Percentiles rank a stretch among this genome's conserved stretches.
Evolutionary conservation across 2,797 vertebrate species (phyloP).

Genomic region (Gymnoscopelus microlampas): DNA sequence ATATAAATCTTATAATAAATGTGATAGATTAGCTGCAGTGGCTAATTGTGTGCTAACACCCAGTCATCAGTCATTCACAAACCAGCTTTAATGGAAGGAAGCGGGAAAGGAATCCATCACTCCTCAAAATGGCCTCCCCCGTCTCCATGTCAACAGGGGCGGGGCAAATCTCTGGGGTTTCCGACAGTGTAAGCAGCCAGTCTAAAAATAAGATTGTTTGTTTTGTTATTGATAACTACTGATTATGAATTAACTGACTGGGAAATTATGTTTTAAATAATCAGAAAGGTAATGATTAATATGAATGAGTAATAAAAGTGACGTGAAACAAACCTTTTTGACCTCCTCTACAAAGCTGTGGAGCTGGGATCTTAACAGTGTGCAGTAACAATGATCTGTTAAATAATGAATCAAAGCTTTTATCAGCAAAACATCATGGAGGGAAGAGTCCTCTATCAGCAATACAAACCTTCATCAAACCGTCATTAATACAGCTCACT

Average conservation of each 20-base stretch:
- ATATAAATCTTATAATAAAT: conserved; percentile 78
- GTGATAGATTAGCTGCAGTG: conserved; percentile 73
- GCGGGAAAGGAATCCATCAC: conserved; percentile 78
- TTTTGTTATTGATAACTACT: conserved; percentile 23
- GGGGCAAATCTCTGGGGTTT: conserved; percentile 37
- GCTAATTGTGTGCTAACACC: conserved; percentile 79
- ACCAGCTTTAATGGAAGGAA: conserved; percentile 76
- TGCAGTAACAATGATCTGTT: too few relatives aligned
- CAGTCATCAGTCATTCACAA: conserved; percentile 81
- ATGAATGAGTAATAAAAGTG: too few relatives aligned
- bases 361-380: too few relatives aligned
- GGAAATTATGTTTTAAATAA: background rate
- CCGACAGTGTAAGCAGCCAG: conserved; percentile 32
- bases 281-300: too few relatives aligned
- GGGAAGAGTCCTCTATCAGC: too few relatives aligned
- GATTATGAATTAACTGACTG: conserved; percentile 6
- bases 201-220: conserved; percentile 31
- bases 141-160: conserved; percentile 44
- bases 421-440: too few relatives aligned
- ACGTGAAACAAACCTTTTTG: too few relatives aligned
- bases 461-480: too few relatives aligned
- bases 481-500: too few relatives aligned
- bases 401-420: too few relatives aligned
- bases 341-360: too few relatives aligned
- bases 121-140: conserved; percentile 69